Percentiles rank a stretch among this genome's conserved stretches.
These are phyloP conservation scores for Phalacrocorax aristotelis DNA, from an alignment of 2,113 vertebrate genomes.

Conservation along the genomic window DNA sequence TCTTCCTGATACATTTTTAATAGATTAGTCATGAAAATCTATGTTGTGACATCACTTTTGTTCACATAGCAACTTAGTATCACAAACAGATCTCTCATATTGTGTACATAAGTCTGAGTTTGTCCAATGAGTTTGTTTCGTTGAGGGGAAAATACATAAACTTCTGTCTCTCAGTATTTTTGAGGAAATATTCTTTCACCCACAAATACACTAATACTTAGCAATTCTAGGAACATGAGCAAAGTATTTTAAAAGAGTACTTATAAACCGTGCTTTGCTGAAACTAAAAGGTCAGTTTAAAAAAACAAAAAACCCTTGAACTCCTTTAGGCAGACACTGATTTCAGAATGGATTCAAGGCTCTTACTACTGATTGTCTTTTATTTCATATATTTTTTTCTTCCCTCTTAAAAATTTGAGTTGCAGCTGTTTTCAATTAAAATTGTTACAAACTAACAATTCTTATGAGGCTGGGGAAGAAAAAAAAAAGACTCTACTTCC, in stretches of 20 bases:
- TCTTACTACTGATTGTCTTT: conserved; percentile 44
- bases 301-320: conserved; percentile 52
- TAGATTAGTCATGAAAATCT: conserved; percentile 66
- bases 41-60: conserved; percentile 67
- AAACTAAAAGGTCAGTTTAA: conserved; percentile 63
- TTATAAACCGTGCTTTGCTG: conserved; percentile 58
- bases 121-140: conserved; percentile 58
- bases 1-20: conserved; percentile 66
- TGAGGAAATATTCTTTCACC: conserved; percentile 33
- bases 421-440: conserved; percentile 81
- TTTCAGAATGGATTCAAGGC: conserved; percentile 45
- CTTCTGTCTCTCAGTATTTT: conserved; percentile 41
- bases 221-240: conserved; percentile 12
- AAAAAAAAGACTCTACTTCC: conserved; percentile 44
- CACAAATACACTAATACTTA: conserved; percentile 41
- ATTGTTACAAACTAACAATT: conserved; percentile 76
- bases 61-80: conserved; percentile 65
- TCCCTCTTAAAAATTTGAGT: conserved; percentile 19
- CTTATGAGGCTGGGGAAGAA: conserved; percentile 47
- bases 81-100: conserved; percentile 41
- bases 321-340: conserved; percentile 33
- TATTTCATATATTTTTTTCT: conserved; percentile 22
- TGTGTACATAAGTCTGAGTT: conserved; percentile 45
- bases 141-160: conserved; percentile 28
- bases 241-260: conserved; percentile 31